phyloP scores from a whole-genome alignment of 2,888 invertebrate genomes.

The Cerceris rybyensis region DNA sequence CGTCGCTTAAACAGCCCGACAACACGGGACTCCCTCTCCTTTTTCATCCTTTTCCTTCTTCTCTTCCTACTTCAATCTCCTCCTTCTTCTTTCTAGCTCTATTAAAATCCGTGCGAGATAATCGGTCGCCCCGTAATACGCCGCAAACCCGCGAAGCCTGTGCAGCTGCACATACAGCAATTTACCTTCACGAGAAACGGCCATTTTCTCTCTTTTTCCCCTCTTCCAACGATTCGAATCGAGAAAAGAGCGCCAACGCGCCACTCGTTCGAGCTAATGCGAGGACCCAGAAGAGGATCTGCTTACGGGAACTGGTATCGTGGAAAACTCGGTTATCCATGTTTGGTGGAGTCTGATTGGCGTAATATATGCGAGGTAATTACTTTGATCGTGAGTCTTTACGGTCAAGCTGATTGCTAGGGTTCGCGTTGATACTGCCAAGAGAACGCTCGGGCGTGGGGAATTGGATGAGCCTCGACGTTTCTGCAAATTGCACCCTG shows the following conservation, averaged over 20 bases:
- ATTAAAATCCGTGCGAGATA: constrained; percentile 74
- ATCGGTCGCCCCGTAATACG: constrained; percentile 69
- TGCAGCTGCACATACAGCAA: constrained; percentile 60
- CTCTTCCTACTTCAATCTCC: constrained; percentile 6
- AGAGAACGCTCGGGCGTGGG: constrained; percentile 45
- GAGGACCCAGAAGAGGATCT: constrained; percentile 17
- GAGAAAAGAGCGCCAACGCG: constrained; percentile 20
- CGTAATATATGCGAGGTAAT: constrained; percentile 57
- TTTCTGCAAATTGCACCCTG: constrained; percentile 59
- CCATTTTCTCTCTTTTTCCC: constrained; percentile 31
- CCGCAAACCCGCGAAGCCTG: constrained; percentile 70
- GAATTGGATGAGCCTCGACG: constrained; percentile 56
- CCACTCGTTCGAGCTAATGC: neutral
- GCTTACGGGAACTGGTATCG: constrained; percentile 8
- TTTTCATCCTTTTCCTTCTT: constrained; percentile 1
- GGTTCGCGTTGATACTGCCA: constrained; percentile 23
- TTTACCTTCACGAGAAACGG: constrained; percentile 56
- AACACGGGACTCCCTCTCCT: constrained; percentile 23
- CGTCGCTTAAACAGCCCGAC: constrained; percentile 51
- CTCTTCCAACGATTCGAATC: constrained; percentile 34
- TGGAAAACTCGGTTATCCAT: constrained; percentile 35
- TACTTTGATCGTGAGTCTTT: constrained; percentile 50
- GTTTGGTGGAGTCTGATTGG: constrained; percentile 42
- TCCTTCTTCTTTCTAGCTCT: constrained; percentile 54
- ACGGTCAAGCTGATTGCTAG: constrained; percentile 34